phyloP scores from a whole-genome alignment of 2,797 vertebrate genomes.

The Astyanax mexicanus region DNA sequence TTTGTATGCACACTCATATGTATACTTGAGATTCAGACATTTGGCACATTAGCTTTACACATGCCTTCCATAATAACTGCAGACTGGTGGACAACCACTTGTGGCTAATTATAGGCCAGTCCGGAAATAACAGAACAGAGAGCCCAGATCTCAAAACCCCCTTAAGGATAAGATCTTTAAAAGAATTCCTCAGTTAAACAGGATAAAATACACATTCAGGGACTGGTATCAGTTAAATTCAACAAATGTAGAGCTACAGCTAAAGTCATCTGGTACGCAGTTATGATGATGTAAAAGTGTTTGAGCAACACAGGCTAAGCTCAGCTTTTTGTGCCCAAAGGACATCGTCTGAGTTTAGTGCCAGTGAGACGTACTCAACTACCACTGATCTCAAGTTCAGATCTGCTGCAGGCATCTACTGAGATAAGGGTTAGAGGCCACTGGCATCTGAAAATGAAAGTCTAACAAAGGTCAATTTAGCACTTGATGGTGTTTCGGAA shows the following conservation, averaged over 20 bases:
- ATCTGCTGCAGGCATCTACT: too few species aligned
- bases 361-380: too few species aligned
- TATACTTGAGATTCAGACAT: conserved; percentile 38
- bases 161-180: conserved; percentile 18
- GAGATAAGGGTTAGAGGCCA: too few species aligned
- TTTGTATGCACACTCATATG: conserved; percentile 21
- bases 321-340: conserved; percentile 23
- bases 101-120: conserved; percentile 74
- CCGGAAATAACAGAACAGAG: conserved; percentile 72
- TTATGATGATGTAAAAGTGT: conserved; percentile 18
- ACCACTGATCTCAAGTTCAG: too few species aligned
- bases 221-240: conserved; percentile 14
- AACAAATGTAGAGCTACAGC: neutral
- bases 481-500: too few species aligned
- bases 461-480: too few species aligned
- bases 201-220: conserved; percentile 12
- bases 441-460: too few species aligned
- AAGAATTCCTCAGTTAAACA: conserved; percentile 13
- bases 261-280: conserved; percentile 16
- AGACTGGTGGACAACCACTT: conserved; percentile 64
- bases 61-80: conserved; percentile 71
- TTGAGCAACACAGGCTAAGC: conserved; percentile 40
- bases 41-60: conserved; percentile 67
- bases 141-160: conserved; percentile 59
- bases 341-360: neutral